A percentile compares a stretch with the other conserved stretches of the same genome.
Conservation (phyloP, 2,797 vertebrate species). For the Emydoidea blandingii region DNA sequence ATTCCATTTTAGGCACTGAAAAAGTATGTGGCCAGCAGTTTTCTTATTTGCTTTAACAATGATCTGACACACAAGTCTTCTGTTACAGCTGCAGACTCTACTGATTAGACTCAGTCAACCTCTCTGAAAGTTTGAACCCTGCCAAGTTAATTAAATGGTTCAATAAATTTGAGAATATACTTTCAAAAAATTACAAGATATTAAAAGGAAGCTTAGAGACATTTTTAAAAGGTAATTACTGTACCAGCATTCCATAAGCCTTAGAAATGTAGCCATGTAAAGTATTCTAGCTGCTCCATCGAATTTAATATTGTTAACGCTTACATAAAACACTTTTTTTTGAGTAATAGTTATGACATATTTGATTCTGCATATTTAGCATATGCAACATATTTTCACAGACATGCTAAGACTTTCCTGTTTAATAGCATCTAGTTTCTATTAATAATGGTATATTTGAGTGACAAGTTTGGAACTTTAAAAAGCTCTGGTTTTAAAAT, state of each 20-base stretch:
- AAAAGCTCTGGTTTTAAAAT: background rate
- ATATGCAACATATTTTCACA: background rate
- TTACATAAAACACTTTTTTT: background rate
- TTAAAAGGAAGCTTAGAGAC: conserved; percentile 61
- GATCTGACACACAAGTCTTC: conserved; percentile 60
- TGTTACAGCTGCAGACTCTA: conserved; percentile 66
- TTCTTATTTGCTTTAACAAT: conserved; percentile 68
- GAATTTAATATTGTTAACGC: conserved; percentile 52
- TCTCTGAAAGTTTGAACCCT: conserved; percentile 71
- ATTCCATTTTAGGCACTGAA: background rate
- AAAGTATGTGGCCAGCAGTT: conserved; percentile 51
- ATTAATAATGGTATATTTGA: background rate
- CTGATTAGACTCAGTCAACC: conserved; percentile 73
- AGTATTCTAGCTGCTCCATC: conserved; percentile 43
- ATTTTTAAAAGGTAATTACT: conserved; percentile 63
- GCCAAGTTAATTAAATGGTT: conserved; percentile 76
- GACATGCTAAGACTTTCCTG: background rate
- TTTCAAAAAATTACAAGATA: conserved; percentile 59
- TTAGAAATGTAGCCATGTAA: conserved; percentile 49
- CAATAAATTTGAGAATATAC: conserved; percentile 63
- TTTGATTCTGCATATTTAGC: conserved; percentile 3
- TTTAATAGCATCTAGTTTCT: background rate
- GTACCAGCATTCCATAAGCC: conserved; percentile 44
- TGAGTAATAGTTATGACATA: background rate
- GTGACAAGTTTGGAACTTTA: background rate